A percentile compares a stretch with the other conserved stretches of the same genome.
Evolutionary conservation across 2,113 vertebrate genomes (phyloP).

Genomic region (Echinops telfairi): DNA sequence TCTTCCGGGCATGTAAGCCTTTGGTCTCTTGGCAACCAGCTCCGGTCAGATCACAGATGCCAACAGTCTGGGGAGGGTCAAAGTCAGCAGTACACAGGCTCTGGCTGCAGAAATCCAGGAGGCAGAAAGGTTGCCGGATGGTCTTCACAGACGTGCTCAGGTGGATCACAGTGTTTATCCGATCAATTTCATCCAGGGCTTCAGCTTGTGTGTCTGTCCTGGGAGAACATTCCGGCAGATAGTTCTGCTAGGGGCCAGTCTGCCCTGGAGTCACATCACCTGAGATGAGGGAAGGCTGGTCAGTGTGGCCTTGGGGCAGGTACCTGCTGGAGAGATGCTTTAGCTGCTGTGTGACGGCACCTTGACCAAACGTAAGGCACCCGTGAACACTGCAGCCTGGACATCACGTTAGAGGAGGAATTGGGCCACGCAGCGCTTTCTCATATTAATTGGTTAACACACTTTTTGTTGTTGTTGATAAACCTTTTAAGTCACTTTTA

Average conservation of each 20-base stretch:
- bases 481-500: background rate
- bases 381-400: background rate
- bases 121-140: conserved; percentile 91
- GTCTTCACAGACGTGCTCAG: conserved; percentile 92
- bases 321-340: background rate
- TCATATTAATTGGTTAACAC: background rate
- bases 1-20: conserved; percentile 91
- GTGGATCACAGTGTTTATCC: conserved; percentile 90
- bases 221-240: conserved; percentile 89
- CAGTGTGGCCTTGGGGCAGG: background rate
- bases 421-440: background rate
- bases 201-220: conserved; percentile 93
- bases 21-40: conserved; percentile 91
- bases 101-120: conserved; percentile 93
- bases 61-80: conserved; percentile 89
- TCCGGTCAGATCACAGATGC: conserved; percentile 91
- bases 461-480: background rate
- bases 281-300: background rate
- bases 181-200: conserved; percentile 87
- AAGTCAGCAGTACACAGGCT: conserved; percentile 92
- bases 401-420: background rate
- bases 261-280: background rate
- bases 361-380: background rate
- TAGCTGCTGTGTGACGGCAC: too few species aligned
- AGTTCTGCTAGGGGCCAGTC: background rate